Base-by-base conservation (phyloP, 2,113 vertebrate species). In the Apus apus region DNA sequence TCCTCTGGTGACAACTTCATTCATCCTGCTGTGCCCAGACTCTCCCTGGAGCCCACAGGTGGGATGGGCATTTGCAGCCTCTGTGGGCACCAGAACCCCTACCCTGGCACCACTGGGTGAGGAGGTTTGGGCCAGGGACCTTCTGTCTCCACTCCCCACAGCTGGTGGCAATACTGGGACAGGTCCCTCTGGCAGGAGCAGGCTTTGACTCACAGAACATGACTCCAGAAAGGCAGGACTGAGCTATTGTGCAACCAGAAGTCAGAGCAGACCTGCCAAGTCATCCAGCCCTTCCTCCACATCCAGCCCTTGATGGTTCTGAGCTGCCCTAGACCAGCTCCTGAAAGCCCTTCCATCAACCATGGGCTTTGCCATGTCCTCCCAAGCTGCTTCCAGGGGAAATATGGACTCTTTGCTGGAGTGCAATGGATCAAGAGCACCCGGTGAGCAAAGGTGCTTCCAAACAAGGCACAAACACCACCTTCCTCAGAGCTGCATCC, bases 61-160 rank as follows among this genome's bases (percentile, higher is more conserved):
- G 20, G 2, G 36, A 4, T 9, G 34, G 40, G 25, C 72, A 1
- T 8, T 46, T 13, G 2, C 50, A 27, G 2, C 4, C 60, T 17
- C 51, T 2, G 2, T 5, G 62, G 27, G 15, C 18, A n/a, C 6
- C 3, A 4, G 48, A n/a, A 15, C 1, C 5, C 8, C 46, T 7
- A 0, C 3, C 1, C 15, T 26, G 66, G 32, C 11, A 5, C 2
- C 1, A 5, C 25, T 7, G 22, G 20, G 29, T 3, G 51, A 45
- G 30, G 73, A 38, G 32, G 8, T 32, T 20, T 18, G 62, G 30
- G 51, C 38, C 53, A 18, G 3, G 5, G 4, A 3, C 27, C 1
- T n/a, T 27, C 16, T 50, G 74, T 34, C 45, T n/a, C 51, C 34
- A 0, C 13, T 57, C 43, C 43, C 34, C 36, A 4, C 40, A 17